Conservation (phyloP, 2,797 vertebrate genomes). For the Pangasius sanitwongsei region DNA sequence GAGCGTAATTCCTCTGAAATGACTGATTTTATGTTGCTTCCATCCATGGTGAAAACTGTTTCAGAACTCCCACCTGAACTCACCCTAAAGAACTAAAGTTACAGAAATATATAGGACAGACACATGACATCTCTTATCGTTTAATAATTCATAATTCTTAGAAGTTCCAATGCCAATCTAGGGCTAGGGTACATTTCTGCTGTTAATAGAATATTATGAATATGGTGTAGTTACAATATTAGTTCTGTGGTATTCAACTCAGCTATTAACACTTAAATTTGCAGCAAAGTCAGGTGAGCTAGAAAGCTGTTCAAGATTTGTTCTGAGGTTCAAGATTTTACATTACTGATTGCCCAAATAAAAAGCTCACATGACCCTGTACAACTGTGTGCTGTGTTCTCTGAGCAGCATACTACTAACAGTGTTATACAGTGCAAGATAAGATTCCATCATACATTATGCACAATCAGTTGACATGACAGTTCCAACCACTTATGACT, state of each 20-base stretch:
- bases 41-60: constrained; percentile 32
- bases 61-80: constrained; percentile 33
- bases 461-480: not conserved
- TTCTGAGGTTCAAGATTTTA: not conserved
- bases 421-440: not conserved
- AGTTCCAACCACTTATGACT: not conserved
- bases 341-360: not conserved
- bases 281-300: not conserved
- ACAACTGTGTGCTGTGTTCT: not conserved
- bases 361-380: not conserved
- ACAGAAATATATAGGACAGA: not conserved
- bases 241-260: not conserved
- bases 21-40: constrained; percentile 27
- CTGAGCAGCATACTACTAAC: not conserved
- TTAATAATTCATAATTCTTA: not conserved
- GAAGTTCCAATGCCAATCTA: not conserved
- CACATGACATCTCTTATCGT: not conserved
- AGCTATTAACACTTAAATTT: not conserved
- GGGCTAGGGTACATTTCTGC: not conserved
- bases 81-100: constrained; percentile 27
- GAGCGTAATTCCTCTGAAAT: constrained; percentile 33
- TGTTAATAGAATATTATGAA: not conserved
- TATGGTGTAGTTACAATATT: not conserved
- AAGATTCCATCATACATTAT: not conserved
- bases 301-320: not conserved